phyloP scores from a whole-genome alignment of 2,888 invertebrate species.

The Euspilapteryx auroguttella region DNA sequence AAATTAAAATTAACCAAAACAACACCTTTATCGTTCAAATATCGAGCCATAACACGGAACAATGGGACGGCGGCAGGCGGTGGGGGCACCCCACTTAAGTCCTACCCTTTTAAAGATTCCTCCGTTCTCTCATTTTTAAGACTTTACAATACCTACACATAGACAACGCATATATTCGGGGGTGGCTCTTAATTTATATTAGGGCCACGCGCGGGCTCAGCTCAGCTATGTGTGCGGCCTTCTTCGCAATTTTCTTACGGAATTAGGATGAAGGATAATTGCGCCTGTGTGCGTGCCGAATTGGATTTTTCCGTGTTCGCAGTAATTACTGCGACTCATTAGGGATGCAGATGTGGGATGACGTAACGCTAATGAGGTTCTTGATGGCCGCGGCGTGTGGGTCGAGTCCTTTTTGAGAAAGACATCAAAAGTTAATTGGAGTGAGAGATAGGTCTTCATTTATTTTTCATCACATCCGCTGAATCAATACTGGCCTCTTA shows the following conservation, averaged over 20 bases:
- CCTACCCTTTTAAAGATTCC: conserved; percentile 61
- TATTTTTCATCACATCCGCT: no score
- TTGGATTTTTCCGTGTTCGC: conserved; percentile 54
- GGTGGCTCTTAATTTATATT: conserved; percentile 43
- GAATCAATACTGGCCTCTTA: no score
- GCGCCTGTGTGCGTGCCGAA: conserved; percentile 25
- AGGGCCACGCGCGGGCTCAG: conserved; percentile 11
- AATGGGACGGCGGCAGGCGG: conserved; percentile 31
- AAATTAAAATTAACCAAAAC: no score
- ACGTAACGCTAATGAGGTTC: conserved; percentile 4
- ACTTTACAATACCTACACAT: conserved; percentile 56
- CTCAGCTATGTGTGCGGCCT: conserved; percentile 14
- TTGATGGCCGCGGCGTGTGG: no score
- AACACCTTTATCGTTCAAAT: no score
- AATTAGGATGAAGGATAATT: conserved; percentile 11
- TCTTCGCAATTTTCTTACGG: conserved; percentile 14
- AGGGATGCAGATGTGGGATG: conserved; percentile 10
- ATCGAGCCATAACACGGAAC: conserved; percentile 47
- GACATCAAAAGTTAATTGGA: no score
- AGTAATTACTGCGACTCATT: conserved; percentile 39
- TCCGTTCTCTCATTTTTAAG: conserved; percentile 59
- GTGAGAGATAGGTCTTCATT: no score
- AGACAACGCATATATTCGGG: conserved; percentile 26
- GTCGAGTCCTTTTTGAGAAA: no score
- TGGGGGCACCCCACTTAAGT: conserved; percentile 36